phyloP scores from a whole-genome alignment of 2,113 vertebrate genomes.

The Pao palembangensis region DNA sequence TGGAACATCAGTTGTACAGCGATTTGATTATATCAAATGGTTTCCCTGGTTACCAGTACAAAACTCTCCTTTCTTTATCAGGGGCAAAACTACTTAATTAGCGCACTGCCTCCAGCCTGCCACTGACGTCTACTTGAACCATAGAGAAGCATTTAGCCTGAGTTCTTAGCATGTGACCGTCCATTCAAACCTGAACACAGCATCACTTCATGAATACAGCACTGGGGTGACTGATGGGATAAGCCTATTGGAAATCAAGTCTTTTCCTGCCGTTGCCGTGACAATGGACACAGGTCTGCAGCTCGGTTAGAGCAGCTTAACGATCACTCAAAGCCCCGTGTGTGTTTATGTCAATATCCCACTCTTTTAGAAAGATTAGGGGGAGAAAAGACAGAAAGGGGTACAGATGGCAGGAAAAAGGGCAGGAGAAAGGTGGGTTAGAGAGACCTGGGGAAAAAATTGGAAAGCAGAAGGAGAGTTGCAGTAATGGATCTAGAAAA shows the following conservation, averaged over 20 bases:
- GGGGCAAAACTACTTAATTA: conserved; percentile 47
- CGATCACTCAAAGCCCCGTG: conserved; percentile 46
- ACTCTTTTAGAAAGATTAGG: conserved; percentile 15
- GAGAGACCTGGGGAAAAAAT: conserved; percentile 11
- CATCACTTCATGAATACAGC: conserved; percentile 32
- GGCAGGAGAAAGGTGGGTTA: conserved; percentile 3
- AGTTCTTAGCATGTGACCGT: conserved; percentile 17
- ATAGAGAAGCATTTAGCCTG: conserved; percentile 30
- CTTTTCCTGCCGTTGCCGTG: conserved; percentile 36
- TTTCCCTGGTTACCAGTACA: conserved; percentile 26
- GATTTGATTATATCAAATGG: neutral
- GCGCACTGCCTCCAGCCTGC: conserved; percentile 21
- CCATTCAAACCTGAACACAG: conserved; percentile 28
- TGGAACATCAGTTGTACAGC: too few relatives aligned
- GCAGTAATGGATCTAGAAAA: conserved; percentile 34
- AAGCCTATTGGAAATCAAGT: conserved; percentile 53
- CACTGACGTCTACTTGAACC: conserved; percentile 42
- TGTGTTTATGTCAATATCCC: conserved; percentile 50
- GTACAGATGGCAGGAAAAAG: conserved; percentile 15
- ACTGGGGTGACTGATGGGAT: conserved; percentile 45
- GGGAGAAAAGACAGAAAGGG: conserved; percentile 3
- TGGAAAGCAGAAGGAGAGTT: conserved; percentile 17
- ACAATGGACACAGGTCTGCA: conserved; percentile 45
- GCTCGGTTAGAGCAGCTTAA: conserved; percentile 47
- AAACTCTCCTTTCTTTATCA: conserved; percentile 43